Evolutionary conservation across 1,140 invertebrate species (phyloP).

Genomic region (Pogonus chalceus): DNA sequence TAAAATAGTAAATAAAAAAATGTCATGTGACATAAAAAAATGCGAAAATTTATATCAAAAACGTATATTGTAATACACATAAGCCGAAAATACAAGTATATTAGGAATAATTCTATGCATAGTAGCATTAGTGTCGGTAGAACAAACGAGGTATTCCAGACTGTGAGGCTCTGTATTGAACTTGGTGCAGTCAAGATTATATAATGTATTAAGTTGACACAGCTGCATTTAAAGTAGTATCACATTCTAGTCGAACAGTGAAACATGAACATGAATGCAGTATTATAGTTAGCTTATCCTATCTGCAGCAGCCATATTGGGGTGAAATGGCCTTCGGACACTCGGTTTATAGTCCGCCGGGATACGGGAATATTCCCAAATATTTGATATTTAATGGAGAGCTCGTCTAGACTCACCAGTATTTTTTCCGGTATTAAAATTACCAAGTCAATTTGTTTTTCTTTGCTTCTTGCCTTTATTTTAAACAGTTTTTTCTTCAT

Average conservation of each 20-base stretch:
- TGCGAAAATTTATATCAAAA: too few relatives aligned
- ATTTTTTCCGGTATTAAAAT: too few relatives aligned
- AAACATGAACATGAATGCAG: neutral
- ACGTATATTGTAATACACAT: neutral
- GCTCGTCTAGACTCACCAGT: slow-evolving; percentile 1
- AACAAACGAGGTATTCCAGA: neutral
- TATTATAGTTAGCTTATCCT: neutral
- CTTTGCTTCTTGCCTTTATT: too few relatives aligned
- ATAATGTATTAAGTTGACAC: neutral
- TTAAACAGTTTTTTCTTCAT: too few relatives aligned
- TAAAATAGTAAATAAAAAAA: too few relatives aligned
- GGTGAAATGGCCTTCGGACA: neutral
- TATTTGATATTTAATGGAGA: slow-evolving; percentile 1
- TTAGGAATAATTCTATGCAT: neutral
- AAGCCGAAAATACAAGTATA: neutral
- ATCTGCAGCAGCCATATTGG: slow-evolving; percentile 2
- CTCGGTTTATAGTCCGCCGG: neutral
- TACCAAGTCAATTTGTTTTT: too few relatives aligned
- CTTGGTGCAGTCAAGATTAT: neutral
- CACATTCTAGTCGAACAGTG: neutral
- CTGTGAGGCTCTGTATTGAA: neutral
- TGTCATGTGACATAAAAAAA: too few relatives aligned
- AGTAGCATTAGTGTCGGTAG: neutral
- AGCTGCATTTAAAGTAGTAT: neutral
- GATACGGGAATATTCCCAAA: neutral